phyloP scores from a whole-genome alignment of 1,140 invertebrate species.

The Schlechtendalia chinensis region DNA sequence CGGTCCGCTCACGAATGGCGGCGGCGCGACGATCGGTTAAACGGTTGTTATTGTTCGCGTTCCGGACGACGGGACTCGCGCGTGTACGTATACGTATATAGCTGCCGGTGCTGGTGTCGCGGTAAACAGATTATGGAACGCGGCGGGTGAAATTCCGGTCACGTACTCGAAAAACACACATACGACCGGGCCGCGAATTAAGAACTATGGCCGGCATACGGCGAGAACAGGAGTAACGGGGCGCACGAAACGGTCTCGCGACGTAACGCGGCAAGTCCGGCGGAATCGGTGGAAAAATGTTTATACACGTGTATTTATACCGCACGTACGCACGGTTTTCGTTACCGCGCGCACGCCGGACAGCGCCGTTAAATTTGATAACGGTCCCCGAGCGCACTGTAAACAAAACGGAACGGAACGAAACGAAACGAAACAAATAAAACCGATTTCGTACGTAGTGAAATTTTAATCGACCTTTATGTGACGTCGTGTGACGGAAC shows the following conservation, averaged over 20 bases:
- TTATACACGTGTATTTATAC: no score
- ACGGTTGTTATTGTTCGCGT: not conserved
- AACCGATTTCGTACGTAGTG: conserved; percentile 35
- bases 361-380: conserved; percentile 15
- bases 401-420: no score
- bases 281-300: not conserved
- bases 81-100: not conserved
- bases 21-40: conserved; percentile 1
- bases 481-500: no score
- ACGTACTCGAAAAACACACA: conserved; percentile 39
- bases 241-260: not conserved
- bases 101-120: not conserved
- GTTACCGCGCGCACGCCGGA: no score
- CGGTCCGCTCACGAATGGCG: not conserved
- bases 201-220: conserved; percentile 17
- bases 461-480: conserved; percentile 45
- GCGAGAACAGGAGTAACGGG: not conserved
- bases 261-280: not conserved
- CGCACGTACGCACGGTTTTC: no score
- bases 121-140: conserved; percentile 18
- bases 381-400: not conserved
- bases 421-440: no score
- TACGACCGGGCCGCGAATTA: not conserved
- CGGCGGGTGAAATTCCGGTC: conserved; percentile 19
- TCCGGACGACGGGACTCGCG: not conserved